phyloP scores from a whole-genome alignment of 2,888 invertebrate species.

The Nipponacmea schrenckii region DNA sequence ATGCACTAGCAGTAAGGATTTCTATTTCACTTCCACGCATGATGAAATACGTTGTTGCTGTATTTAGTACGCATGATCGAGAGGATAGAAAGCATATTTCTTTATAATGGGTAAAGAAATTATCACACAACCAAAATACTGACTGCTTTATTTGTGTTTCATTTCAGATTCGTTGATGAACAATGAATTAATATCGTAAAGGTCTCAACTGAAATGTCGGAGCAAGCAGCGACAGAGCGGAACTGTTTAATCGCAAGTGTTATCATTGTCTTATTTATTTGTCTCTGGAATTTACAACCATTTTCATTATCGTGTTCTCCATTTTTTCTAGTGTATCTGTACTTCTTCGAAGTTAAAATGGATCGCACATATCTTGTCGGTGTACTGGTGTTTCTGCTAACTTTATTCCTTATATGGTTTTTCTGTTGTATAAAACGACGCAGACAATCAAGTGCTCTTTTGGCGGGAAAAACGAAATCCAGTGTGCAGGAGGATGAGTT shows the following conservation, averaged over 20 bases:
- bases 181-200: too few species aligned
- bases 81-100: too few species aligned
- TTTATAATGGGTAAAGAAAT: too few species aligned
- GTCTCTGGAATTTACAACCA: neutral
- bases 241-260: neutral
- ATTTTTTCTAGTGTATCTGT: conserved; percentile 6
- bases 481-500: neutral
- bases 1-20: too few species aligned
- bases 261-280: neutral
- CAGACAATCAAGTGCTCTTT: neutral
- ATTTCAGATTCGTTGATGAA: too few species aligned
- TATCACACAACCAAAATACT: too few species aligned
- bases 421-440: neutral
- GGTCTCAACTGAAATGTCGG: neutral
- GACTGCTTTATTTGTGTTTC: too few species aligned
- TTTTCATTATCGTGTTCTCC: conserved; percentile 1
- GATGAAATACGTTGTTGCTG: too few species aligned
- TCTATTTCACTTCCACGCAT: too few species aligned
- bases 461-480: neutral
- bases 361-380: neutral
- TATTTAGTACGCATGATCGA: too few species aligned
- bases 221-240: neutral
- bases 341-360: neutral
- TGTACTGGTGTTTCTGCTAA: neutral
- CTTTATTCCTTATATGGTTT: neutral